Percentiles rank a stretch among this genome's conserved stretches.
These are phyloP conservation scores for Stenopsyche tienmushanensis DNA, from an alignment of 1,140 invertebrate species.

Conservation along the genomic window DNA sequence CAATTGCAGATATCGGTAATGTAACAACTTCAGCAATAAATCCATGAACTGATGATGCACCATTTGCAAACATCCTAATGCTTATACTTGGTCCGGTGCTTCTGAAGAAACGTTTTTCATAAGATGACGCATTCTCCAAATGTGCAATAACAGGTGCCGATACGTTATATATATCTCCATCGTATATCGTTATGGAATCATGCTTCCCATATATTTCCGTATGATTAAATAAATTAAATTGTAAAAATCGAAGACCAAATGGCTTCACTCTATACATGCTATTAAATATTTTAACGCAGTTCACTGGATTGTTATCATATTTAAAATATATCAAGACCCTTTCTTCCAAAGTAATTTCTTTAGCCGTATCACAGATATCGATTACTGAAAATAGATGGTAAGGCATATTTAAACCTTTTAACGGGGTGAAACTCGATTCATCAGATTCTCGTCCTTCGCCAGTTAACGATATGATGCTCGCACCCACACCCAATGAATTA, in stretches of 20 bases:
- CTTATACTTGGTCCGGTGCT: constrained; percentile 80
- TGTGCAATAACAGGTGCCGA: constrained; percentile 71
- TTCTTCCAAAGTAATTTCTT: constrained; percentile 88
- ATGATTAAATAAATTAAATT: constrained; percentile 93
- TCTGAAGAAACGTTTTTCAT: constrained; percentile 75
- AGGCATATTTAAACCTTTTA: constrained; percentile 83
- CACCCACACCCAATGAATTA: constrained; percentile 84
- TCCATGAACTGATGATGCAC: constrained; percentile 88
- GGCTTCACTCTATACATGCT: constrained; percentile 80
- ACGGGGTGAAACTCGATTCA: constrained; percentile 82
- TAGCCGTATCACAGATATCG: constrained; percentile 93
- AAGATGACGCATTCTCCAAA: constrained; percentile 66
- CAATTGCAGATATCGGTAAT: constrained; percentile 86
- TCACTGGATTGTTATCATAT: constrained; percentile 93
- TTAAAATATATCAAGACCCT: constrained; percentile 94
- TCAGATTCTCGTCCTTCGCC: constrained; percentile 89
- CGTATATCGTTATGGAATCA: constrained; percentile 85
- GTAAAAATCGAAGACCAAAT: constrained; percentile 85
- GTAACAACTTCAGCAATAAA: constrained; percentile 98
- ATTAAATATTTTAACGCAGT: constrained; percentile 97
- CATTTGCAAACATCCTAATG: constrained; percentile 90
- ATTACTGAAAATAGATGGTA: constrained; percentile 94
- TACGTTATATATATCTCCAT: constrained; percentile 90
- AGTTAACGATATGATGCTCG: constrained; percentile 85
- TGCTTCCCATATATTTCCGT: constrained; percentile 75